Evolutionary conservation across 37 sponge, comb jelly and placozoan species (phyloP), one percentile per base, ranked within the genome.

Genomic region (Chondrilla cf. caribensis): DNA sequence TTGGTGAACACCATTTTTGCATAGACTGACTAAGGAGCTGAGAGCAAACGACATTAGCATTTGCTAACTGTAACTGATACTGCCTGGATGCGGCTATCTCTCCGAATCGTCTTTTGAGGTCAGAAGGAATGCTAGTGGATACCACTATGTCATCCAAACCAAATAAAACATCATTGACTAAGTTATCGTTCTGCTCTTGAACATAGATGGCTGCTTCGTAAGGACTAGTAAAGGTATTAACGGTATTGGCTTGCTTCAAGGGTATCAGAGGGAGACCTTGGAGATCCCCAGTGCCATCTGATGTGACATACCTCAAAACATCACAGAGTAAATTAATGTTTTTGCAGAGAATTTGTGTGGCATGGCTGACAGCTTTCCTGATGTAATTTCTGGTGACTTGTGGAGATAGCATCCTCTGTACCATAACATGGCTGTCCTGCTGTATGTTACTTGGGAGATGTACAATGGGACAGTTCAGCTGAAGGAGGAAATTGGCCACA

Each of bases 181-280:
- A 24, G n/a, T 38, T 35, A 11, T 24, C 15, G 39, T 26, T 79
- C 29, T 55, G 38, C 26, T 32, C 44, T 29, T 80, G 58, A 17
- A 89, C 9, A 51, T 41, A 73, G 37, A 76, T 22, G 22, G 19
- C 7, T 70, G 2, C 37, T 47, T 11, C 51, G 11, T 47, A 47
- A 19, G 44, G 79, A 33, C 28, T 19, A 22, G 58, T 54, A 25
- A 78, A 78, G 29, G 79, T 47, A 31, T 33, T 33, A 28, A 26
- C 44, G 22, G 0, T 62, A 35, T 21, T 31, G 22, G 40, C 57
- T 21, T 41, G 33, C 71, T 47, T 41, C 43, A 89, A 29, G 8
- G 82, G 85, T 15, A 89, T 36, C 51, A 90, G 60, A 72, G 82
- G 77, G 18, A 90, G 9, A n/a, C 44, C 80, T 25, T 29, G 31